Conservation (phyloP, 2,797 vertebrate species). For the Artibeus jamaicensis region DNA sequence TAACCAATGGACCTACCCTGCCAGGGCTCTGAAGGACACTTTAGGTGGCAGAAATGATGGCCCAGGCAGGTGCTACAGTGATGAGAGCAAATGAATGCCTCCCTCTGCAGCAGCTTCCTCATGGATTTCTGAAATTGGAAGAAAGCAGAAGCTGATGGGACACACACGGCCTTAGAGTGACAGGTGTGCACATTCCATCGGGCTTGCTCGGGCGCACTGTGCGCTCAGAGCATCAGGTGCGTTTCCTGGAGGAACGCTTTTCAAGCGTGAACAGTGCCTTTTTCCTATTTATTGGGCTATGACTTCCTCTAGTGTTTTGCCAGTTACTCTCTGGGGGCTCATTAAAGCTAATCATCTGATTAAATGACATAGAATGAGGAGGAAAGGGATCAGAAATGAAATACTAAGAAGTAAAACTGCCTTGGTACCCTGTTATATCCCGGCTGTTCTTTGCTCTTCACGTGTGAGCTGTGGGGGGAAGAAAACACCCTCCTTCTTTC, state of each 20-base stretch:
- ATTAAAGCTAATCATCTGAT: constrained; percentile 80
- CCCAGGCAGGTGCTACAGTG: not conserved
- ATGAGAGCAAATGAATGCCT: not conserved
- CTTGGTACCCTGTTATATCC: not conserved
- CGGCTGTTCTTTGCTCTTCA: constrained; percentile 51
- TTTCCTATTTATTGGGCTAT: constrained; percentile 52
- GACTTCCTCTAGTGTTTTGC: constrained; percentile 66
- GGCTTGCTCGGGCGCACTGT: rapidly evolving
- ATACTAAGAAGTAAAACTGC: not conserved
- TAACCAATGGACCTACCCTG: not conserved
- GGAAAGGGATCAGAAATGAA: not conserved
- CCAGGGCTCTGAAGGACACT: not conserved
- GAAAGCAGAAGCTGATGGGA: not conserved
- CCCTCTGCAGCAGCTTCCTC: not conserved
- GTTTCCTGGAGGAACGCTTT: constrained; percentile 58
- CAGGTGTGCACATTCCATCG: not conserved
- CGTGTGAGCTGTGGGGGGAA: not conserved
- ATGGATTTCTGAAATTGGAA: not conserved
- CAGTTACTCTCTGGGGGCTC: constrained; percentile 63
- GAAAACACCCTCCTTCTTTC: not conserved
- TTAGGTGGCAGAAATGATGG: not conserved
- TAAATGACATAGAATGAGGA: constrained; percentile 71
- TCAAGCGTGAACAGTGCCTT: constrained; percentile 31
- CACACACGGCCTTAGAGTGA: not conserved
- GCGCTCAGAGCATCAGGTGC: not conserved